These are phyloP conservation scores for Pempheris klunzingeri DNA, from an alignment of 2,797 vertebrate genomes.

Conservation along the genomic window DNA sequence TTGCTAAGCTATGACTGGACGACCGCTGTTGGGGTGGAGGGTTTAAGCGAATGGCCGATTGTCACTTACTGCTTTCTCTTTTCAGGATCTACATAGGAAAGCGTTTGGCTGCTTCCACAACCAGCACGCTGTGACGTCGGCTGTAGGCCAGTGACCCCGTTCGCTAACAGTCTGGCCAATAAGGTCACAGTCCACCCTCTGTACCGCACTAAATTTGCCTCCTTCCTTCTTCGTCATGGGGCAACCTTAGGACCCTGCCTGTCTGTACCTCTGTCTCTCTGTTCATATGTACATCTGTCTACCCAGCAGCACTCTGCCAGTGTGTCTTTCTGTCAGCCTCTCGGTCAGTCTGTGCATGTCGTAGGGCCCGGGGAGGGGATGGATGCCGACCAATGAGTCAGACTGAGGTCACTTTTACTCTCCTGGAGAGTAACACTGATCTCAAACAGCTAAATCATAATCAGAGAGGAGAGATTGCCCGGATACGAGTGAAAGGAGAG, in stretches of 20 bases:
- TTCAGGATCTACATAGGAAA: slow-evolving; percentile 87
- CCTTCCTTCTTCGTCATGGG: slow-evolving; percentile 59
- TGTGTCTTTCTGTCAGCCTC: slow-evolving; percentile 49
- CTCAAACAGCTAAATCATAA: slow-evolving; percentile 63
- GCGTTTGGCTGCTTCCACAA: slow-evolving; percentile 83
- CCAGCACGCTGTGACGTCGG: slow-evolving; percentile 81
- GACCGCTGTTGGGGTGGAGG: not conserved
- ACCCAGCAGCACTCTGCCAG: slow-evolving; percentile 37
- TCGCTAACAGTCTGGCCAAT: slow-evolving; percentile 60
- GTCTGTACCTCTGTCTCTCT: slow-evolving; percentile 57
- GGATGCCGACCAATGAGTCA: slow-evolving; percentile 66
- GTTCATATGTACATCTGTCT: slow-evolving; percentile 41
- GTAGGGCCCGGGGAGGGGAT: slow-evolving; percentile 51
- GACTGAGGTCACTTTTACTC: slow-evolving; percentile 74
- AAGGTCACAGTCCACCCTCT: slow-evolving; percentile 65
- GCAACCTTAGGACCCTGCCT: slow-evolving; percentile 67
- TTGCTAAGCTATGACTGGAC: not conserved
- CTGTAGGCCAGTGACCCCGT: slow-evolving; percentile 43
- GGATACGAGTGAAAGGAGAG: slow-evolving; percentile 47
- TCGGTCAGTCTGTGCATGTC: slow-evolving; percentile 54
- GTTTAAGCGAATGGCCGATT: not conserved
- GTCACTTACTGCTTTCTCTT: slow-evolving; percentile 16
- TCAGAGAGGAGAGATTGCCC: slow-evolving; percentile 56
- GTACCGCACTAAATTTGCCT: slow-evolving; percentile 54
- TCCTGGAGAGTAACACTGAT: slow-evolving; percentile 69